Base-by-base conservation (phyloP, 2,888 invertebrate genomes). In the Stomorhina lunata region DNA sequence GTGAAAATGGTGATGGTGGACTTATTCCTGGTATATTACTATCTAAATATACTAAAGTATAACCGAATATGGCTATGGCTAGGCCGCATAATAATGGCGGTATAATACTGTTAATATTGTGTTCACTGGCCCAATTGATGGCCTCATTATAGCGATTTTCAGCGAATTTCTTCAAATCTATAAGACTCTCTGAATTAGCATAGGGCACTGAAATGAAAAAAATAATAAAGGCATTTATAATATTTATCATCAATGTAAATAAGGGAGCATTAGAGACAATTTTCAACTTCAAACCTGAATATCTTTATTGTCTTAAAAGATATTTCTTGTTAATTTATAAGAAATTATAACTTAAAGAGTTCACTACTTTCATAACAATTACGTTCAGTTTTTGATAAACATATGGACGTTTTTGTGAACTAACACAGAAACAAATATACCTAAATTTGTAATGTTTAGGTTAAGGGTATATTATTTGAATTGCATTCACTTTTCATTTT, bases 21-120 rank as follows among this genome's bases (percentile, higher is more conserved):
- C 92, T 91, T 3, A 93, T 88, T 15, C 94, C 94, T 0, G 94
- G 94, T 57, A 92, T 90, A 85, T 91, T 91, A 78, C 94, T 94
- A 88, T 94, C 94, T 85, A 93, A 91, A 88, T 93, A 94, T 22
- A 94, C 92, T 86, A 94, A 92, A 75, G 92, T 90, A 92, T 93
- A 93, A 6, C 92, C 93, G 84, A 93, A 92, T 84, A 92, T 90
- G n/a, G 92, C 92, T 66, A 92, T 89, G 2, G 92, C 86, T 12
- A 92, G 81, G 4, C 94, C 94, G 88, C 92, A 92, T 29, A 90
- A 32, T 29, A 90, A 29, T 10, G 91, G 88, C 81, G 83, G 53
- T 1, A 84, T 22, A 66, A 78, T 73, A 55, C 45, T 85, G 53
- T 68, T 71, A 72, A 89, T 69, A 63, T 89, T 87, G 48, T 87